Evolutionary conservation across 1,140 invertebrate genomes (phyloP).

Genomic region (Lasioglossum baleicum): DNA sequence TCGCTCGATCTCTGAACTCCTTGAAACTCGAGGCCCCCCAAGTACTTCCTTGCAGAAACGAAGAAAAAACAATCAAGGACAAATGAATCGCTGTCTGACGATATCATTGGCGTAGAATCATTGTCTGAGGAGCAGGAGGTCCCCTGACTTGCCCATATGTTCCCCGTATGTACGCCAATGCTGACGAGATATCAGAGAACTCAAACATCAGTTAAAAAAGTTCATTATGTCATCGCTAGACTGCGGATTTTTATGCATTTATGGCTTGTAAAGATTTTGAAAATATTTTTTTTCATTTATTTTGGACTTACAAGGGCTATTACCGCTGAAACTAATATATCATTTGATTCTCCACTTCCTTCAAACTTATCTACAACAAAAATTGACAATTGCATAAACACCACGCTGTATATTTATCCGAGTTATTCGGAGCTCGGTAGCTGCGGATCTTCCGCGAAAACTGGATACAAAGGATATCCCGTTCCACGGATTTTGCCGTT

Average conservation of each 20-base stretch:
- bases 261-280: too few relatives aligned
- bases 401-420: slow-evolving; percentile 1
- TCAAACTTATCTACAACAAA: too few relatives aligned
- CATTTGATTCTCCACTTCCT: too few relatives aligned
- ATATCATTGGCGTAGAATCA: background rate
- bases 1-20: background rate
- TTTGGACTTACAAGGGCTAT: too few relatives aligned
- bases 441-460: slow-evolving; percentile 67
- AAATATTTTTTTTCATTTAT: too few relatives aligned
- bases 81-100: background rate
- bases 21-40: background rate
- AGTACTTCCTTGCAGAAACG: background rate
- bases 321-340: too few relatives aligned
- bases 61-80: background rate
- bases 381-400: too few relatives aligned
- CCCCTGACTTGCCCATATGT: background rate
- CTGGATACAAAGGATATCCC: slow-evolving; percentile 75
- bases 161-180: background rate
- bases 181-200: too few relatives aligned
- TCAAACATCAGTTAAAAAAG: too few relatives aligned
- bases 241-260: too few relatives aligned
- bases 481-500: slow-evolving; percentile 49
- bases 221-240: too few relatives aligned
- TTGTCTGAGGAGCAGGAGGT: too few relatives aligned
- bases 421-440: slow-evolving; percentile 55